Conservation (phyloP, 2,888 invertebrate species). For the Zele albiditarsus region DNA sequence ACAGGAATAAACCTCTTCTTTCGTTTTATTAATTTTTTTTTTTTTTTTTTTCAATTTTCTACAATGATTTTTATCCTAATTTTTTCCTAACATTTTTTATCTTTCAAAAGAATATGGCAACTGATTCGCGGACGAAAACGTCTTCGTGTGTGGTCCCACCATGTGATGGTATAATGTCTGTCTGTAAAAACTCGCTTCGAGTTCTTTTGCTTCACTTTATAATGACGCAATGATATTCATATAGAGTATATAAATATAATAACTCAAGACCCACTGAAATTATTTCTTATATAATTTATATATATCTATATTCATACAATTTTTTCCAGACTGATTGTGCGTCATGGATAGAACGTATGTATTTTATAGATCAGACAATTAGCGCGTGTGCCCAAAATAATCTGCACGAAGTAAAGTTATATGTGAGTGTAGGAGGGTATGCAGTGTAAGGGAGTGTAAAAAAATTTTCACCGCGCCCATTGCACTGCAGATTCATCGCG, state of each 20-base stretch:
- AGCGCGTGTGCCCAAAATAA: slow-evolving; percentile 49
- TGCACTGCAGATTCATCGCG: slow-evolving; percentile 60
- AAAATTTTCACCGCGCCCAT: slow-evolving; percentile 54
- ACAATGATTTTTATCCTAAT: not conserved
- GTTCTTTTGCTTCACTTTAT: slow-evolving; percentile 46
- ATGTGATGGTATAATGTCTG: slow-evolving; percentile 50
- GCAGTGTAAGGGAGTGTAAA: slow-evolving; percentile 39
- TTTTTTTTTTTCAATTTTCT: not conserved
- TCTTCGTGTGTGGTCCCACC: slow-evolving; percentile 63
- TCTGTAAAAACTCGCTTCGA: slow-evolving; percentile 63
- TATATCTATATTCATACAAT: not conserved
- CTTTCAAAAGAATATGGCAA: not conserved
- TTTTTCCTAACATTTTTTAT: slow-evolving; percentile 9
- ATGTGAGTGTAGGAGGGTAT: not conserved
- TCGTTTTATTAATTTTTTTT: not conserved
- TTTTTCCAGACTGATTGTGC: not conserved
- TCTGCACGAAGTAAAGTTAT: not conserved
- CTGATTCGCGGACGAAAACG: slow-evolving; percentile 41
- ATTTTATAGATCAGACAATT: not conserved
- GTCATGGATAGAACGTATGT: not conserved
- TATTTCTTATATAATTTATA: not conserved
- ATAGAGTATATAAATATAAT: not conserved
- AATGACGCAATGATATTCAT: slow-evolving; percentile 25
- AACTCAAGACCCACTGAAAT: not conserved
- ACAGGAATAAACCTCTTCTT: not conserved